A percentile compares a stretch with the other conserved stretches of the same genome.
These are phyloP conservation scores for Glyphotaelius pellucidus DNA, from an alignment of 2,888 invertebrate genomes.

Conservation along the genomic window DNA sequence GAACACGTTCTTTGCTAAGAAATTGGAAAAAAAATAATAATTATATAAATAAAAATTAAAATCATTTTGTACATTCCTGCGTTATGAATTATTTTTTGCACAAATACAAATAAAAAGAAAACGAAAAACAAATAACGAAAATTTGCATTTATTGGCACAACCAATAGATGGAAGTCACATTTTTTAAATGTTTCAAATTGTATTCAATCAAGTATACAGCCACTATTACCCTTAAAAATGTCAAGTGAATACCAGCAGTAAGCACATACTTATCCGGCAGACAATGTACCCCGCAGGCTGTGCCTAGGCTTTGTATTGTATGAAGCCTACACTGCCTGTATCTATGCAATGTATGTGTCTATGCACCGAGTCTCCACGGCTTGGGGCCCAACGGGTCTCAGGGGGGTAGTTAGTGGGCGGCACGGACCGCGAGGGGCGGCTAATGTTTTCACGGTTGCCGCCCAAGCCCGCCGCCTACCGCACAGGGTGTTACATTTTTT, in stretches of 20 bases:
- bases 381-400: neutral
- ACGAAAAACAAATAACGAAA: no score
- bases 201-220: no score
- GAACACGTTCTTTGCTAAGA: no score
- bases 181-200: no score
- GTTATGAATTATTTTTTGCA: no score
- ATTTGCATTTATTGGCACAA: no score
- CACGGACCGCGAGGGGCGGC: constrained; percentile 45
- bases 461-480: constrained; percentile 2
- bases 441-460: constrained; percentile 55
- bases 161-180: no score
- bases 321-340: no score
- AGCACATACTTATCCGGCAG: neutral
- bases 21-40: no score
- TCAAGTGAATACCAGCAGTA: neutral
- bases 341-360: neutral
- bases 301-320: neutral
- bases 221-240: neutral
- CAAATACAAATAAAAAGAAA: no score
- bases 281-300: neutral
- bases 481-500: constrained; percentile 20
- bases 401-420: constrained; percentile 39
- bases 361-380: neutral
- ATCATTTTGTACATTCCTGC: no score
- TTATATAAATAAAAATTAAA: no score